Evolutionary conservation across 2,888 invertebrate species (phyloP), one percentile per base, ranked within the genome.

Genomic region (Harpagoxenus sublaevis): DNA sequence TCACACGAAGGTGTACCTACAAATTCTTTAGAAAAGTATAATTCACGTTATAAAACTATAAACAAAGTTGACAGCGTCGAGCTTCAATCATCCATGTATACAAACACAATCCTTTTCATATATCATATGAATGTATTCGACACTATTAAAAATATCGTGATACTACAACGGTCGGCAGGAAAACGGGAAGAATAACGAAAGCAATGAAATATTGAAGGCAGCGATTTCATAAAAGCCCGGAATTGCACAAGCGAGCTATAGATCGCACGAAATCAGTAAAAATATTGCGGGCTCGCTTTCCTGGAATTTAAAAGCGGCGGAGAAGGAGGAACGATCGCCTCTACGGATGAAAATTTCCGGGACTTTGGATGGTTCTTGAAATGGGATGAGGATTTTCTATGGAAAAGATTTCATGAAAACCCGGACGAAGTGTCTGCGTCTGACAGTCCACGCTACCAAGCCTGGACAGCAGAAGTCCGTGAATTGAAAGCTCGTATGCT

Each of bases 381-480:
- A 73, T 73, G 82, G 73, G 71, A 53, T 42, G 70, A 75, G 74
- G 82, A 78, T 77, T 63, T 77, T 48, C 70, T 65, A 70, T 62
- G 85, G 82, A 84, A 86, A 85, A 86, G 84, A 87, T 89, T 86
- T 87, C 73, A 73, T 82, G 86, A 78, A 73, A 85, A 84, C 82
- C 48, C 65, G 66, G 66, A 65, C 53, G 73, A 70, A 85, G 78
- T 68, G 18, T 66, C 89, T 89, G 89, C 79, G 60, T 82, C 73
- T 89, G 89, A 89, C 89, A 89, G 89, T 85, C 73, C 79, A 71
- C 12, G 79, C 60, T 45, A 60, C 35, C 82, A 45, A 68, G 68
- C 53, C 28, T 84, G 89, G 88, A 89, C 88, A 89, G 84, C 88
- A 88, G 75, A 86, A 87, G 88, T 86, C 65, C 57, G 83, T 66